Evolutionary conservation across 2,113 vertebrate genomes (phyloP), one percentile per base, ranked within the genome.

Genomic region (Laticauda colubrina): DNA sequence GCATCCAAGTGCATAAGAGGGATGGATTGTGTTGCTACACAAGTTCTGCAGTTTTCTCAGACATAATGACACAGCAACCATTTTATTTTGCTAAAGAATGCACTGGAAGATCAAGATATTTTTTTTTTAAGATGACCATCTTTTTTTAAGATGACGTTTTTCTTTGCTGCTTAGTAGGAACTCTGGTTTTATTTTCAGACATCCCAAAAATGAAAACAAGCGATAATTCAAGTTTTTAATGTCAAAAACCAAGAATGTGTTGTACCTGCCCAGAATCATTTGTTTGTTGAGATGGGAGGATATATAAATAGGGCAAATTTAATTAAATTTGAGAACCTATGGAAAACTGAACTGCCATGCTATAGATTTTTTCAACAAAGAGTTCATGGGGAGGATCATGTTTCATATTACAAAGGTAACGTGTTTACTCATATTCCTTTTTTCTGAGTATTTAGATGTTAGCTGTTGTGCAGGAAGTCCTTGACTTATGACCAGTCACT

Each of bases 31-130:
- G 34, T 39, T 39, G n/a, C n/a, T 20, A 39, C 15, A 81, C 69
- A 20, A 20, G 6, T 81, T 75, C n/a, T 81, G 18, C 34, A 18
- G 12, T n/a, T 69, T 69, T 69, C 29, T 69, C 12, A 61, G 9
- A 61, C 23, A 59, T 10, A 69, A 0, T 0, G 24, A 11, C 2
- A 2, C 34, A 86, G n/a, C 15, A 7, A 0, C 45, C 43, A 39
- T 3, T 53, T 26, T 54, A 53, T 57, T 57, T n/a, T 29, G 8
- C 14, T 88, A 59, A 59, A 51, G 54, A 57, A n/a, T 81, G 56
- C 20, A 20, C 12, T 91, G 26, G 5, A 5, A 45, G 43, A 75
- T 55, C 21, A 55, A 21, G 48, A 43, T 29, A 26, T 8, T 21
- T 81, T 39, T 81, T 69, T 81, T 75, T 45, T 5, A 45, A 81